Evolutionary conservation across 2,888 invertebrate species (phyloP).

Genomic region (Rhamnusium bicolor): DNA sequence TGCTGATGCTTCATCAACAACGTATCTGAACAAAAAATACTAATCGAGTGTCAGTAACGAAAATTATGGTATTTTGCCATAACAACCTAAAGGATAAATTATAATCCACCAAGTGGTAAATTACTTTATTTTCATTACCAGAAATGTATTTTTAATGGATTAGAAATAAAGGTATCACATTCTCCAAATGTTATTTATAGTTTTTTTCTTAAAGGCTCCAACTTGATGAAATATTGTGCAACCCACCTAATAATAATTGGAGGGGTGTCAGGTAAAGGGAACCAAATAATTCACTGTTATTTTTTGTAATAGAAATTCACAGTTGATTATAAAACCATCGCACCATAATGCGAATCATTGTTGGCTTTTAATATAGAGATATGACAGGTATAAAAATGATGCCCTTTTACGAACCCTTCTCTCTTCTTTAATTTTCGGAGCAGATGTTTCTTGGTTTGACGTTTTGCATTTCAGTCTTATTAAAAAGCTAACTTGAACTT

Average conservation of each 20-base stretch:
- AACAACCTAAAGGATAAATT: not conserved
- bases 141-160: conserved; percentile 45
- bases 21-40: not conserved
- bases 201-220: conserved; percentile 29
- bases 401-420: conserved; percentile 37
- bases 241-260: conserved; percentile 38
- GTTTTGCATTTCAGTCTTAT: conserved; percentile 30
- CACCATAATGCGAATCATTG: conserved; percentile 51
- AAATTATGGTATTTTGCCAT: not conserved
- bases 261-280: conserved; percentile 45
- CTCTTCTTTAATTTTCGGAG: conserved; percentile 37
- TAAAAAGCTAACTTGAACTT: conserved; percentile 13
- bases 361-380: conserved; percentile 50
- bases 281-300: conserved; percentile 46
- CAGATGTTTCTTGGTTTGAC: conserved; percentile 40
- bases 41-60: not conserved
- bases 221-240: conserved; percentile 40
- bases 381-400: conserved; percentile 52
- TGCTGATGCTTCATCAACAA: no score
- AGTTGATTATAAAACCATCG: conserved; percentile 51
- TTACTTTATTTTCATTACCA: conserved; percentile 23
- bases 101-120: conserved; percentile 16
- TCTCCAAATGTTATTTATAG: conserved; percentile 41
- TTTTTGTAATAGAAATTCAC: conserved; percentile 49
- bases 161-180: conserved; percentile 37